Conservation (phyloP, 2,113 vertebrate genomes). For the Pedionomus torquatus region DNA sequence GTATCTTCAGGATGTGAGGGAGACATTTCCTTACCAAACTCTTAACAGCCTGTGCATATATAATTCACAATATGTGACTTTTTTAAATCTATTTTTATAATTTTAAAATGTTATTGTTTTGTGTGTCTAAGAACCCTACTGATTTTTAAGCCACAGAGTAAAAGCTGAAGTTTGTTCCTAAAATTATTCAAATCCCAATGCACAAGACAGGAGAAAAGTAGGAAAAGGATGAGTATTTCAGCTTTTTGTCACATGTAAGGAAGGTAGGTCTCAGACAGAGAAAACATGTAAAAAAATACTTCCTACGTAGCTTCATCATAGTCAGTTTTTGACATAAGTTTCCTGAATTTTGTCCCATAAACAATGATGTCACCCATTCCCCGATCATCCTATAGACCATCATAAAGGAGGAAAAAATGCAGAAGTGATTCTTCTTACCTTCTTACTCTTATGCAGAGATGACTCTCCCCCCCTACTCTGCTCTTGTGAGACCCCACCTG, state of each 20-base stretch:
- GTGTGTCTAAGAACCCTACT: background rate
- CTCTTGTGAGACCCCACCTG: too few species aligned
- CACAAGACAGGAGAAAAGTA: background rate
- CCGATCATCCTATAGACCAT: accelerated
- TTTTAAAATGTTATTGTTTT: background rate
- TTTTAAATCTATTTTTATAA: background rate
- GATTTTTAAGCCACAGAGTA: background rate
- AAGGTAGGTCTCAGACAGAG: background rate
- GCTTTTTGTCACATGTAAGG: background rate
- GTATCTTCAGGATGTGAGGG: background rate
- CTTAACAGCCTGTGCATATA: background rate
- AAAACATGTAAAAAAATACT: background rate
- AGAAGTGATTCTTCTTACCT: background rate
- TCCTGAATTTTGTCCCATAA: background rate
- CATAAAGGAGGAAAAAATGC: background rate
- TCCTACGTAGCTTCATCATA: background rate
- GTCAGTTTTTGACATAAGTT: accelerated
- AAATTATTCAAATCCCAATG: background rate
- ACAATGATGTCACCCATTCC: background rate
- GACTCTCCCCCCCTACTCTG: too few species aligned
- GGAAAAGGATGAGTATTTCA: background rate
- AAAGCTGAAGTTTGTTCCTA: background rate
- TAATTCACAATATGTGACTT: background rate
- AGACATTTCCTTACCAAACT: background rate
- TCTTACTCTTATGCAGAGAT: too few species aligned